Conservation (phyloP, 2,113 vertebrate species). For the Ictalurus furcatus region DNA sequence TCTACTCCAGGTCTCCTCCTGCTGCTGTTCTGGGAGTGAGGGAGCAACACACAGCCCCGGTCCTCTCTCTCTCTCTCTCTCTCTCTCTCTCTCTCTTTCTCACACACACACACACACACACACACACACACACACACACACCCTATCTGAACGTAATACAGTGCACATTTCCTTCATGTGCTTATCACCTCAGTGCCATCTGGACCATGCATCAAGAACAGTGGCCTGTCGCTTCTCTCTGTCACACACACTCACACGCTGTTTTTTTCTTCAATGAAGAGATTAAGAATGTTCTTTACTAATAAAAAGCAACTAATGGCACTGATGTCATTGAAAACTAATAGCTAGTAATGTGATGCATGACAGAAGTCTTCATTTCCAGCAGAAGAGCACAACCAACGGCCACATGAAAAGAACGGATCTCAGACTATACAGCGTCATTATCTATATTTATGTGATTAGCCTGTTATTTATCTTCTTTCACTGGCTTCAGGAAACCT, state of each 20-base stretch:
- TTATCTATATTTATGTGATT: background rate
- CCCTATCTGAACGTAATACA: slow-evolving; percentile 64
- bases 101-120: slow-evolving; percentile 15
- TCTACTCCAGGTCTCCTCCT: slow-evolving; percentile 21
- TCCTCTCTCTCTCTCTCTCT: background rate
- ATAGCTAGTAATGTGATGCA: background rate
- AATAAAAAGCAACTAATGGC: background rate
- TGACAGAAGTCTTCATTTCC: background rate
- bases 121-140: slow-evolving; percentile 61
- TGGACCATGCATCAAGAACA: slow-evolving; percentile 1
- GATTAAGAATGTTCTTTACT: background rate
- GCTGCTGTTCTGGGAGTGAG: slow-evolving; percentile 27
- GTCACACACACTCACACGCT: slow-evolving; percentile 53
- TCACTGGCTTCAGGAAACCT: background rate
- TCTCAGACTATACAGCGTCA: background rate
- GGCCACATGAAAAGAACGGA: background rate
- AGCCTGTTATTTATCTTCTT: background rate
- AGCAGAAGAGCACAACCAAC: background rate
- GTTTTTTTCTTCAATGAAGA: background rate
- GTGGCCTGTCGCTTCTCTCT: slow-evolving; percentile 52
- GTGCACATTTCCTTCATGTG: background rate
- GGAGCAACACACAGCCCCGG: background rate
- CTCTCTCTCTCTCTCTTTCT: slow-evolving; percentile 49
- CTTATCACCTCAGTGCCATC: slow-evolving; percentile 60
- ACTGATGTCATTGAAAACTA: background rate